Evolutionary conservation across 2,113 vertebrate species (phyloP).

Genomic region (Coryphaenoides rupestris): DNA sequence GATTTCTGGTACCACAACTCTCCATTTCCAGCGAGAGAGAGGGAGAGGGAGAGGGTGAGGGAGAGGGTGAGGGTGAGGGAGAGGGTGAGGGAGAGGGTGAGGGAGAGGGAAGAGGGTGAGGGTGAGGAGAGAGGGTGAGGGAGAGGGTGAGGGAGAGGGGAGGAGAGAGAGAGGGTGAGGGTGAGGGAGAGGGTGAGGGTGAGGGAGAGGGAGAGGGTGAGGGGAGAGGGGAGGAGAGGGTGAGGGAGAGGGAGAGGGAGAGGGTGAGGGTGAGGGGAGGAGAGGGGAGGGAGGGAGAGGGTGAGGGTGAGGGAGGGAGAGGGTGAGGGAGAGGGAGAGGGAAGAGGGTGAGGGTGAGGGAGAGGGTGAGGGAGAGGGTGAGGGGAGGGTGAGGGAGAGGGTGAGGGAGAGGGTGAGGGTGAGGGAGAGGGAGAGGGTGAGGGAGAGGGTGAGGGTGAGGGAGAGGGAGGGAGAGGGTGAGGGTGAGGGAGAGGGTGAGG

Average conservation of each 20-base stretch:
- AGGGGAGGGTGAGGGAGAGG: too few relatives aligned
- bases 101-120: slow-evolving; percentile 29
- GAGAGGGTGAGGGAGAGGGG: slow-evolving; percentile 60
- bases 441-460: too few relatives aligned
- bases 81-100: slow-evolving; percentile 1
- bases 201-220: background rate
- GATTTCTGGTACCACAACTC: too few relatives aligned
- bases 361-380: too few relatives aligned
- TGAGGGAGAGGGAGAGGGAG: slow-evolving; percentile 33
- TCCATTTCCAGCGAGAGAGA: too few relatives aligned
- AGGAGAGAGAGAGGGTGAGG: background rate
- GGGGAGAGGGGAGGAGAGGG: slow-evolving; percentile 37
- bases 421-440: slow-evolving; percentile 17
- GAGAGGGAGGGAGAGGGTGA: slow-evolving; percentile 19
- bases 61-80: background rate
- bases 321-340: too few relatives aligned
- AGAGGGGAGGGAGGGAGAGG: background rate
- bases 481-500: slow-evolving; percentile 46
- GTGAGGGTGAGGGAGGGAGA: background rate
- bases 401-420: background rate
- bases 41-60: background rate
- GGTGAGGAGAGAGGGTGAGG: slow-evolving; percentile 51
- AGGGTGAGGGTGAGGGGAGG: background rate
- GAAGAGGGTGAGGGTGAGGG: too few relatives aligned
- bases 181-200: background rate